phyloP scores from a whole-genome alignment of 2,797 vertebrate species.

The Eupleurogrammus muticus region DNA sequence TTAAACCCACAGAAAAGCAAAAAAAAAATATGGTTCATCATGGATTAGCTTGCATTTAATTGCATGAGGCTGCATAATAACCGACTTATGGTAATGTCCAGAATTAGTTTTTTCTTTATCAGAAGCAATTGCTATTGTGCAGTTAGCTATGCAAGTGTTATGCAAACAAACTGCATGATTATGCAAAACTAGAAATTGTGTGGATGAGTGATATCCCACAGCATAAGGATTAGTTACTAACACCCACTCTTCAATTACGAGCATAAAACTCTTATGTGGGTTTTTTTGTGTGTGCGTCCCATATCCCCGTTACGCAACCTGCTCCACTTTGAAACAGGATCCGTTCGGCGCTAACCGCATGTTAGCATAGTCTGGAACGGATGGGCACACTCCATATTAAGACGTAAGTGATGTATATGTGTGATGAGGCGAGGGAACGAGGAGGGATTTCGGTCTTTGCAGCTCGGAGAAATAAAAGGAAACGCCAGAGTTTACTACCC shows the following conservation, averaged over 20 bases:
- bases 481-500: slow-evolving; percentile 26
- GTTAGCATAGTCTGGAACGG: slow-evolving; percentile 35
- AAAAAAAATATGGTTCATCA: slow-evolving; percentile 1
- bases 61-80: slow-evolving; percentile 17
- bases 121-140: slow-evolving; percentile 35
- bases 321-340: slow-evolving; percentile 68
- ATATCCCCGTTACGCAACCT: slow-evolving; percentile 73
- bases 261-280: slow-evolving; percentile 71
- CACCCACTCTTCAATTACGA: slow-evolving; percentile 77
- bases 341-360: slow-evolving; percentile 44
- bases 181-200: slow-evolving; percentile 68
- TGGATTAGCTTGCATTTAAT: slow-evolving; percentile 34
- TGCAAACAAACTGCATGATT: slow-evolving; percentile 72
- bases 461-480: neutral
- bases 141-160: slow-evolving; percentile 51
- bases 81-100: slow-evolving; percentile 46
- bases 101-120: slow-evolving; percentile 22
- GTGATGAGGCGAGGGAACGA: neutral
- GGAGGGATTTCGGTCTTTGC: no score
- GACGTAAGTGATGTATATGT: slow-evolving; percentile 1
- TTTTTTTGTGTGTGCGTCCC: slow-evolving; percentile 61
- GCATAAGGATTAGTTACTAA: slow-evolving; percentile 75
- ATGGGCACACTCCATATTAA: slow-evolving; percentile 20
- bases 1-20: slow-evolving; percentile 24
- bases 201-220: slow-evolving; percentile 71